Percentiles rank a stretch among this genome's conserved stretches.
phyloP scores from a whole-genome alignment of 2,113 vertebrate genomes.

The Tonatia bakeri region DNA sequence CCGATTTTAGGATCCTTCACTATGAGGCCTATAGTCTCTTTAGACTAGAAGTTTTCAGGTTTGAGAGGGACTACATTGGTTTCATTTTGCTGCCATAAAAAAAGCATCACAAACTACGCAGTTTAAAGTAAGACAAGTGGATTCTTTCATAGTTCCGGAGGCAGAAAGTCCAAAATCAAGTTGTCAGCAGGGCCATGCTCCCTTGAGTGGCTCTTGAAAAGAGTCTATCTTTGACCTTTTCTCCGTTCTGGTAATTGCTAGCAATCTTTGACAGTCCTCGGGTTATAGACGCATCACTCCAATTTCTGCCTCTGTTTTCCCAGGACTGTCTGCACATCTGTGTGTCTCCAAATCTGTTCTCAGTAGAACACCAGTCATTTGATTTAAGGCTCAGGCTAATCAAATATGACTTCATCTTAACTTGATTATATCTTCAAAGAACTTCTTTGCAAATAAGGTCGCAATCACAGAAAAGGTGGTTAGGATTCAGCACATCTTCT shows the following conservation, averaged over 20 bases:
- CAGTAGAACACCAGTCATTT: not conserved
- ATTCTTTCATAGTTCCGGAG: not conserved
- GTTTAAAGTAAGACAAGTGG: not conserved
- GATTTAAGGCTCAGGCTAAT: not conserved
- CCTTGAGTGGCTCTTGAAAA: not conserved
- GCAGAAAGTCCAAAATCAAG: not conserved
- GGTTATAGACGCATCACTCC: not conserved
- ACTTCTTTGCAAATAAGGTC: not conserved
- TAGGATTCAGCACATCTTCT: not conserved
- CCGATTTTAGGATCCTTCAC: not conserved
- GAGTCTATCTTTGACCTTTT: not conserved
- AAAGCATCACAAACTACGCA: not conserved
- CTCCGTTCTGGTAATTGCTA: not conserved
- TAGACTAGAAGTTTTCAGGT: not conserved
- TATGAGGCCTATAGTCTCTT: not conserved
- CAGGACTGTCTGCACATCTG: not conserved
- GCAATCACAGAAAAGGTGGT: not conserved
- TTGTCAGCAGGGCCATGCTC: not conserved
- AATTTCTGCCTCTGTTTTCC: not conserved
- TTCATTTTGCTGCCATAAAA: not conserved
- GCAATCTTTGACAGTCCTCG: not conserved
- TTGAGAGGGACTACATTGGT: not conserved
- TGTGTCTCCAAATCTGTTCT: not conserved
- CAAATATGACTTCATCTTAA: not conserved
- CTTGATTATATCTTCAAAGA: not conserved